A percentile compares a stretch with the other conserved stretches of the same genome.
Conservation (phyloP, 1,140 invertebrate species). For the Delia radicum region DNA sequence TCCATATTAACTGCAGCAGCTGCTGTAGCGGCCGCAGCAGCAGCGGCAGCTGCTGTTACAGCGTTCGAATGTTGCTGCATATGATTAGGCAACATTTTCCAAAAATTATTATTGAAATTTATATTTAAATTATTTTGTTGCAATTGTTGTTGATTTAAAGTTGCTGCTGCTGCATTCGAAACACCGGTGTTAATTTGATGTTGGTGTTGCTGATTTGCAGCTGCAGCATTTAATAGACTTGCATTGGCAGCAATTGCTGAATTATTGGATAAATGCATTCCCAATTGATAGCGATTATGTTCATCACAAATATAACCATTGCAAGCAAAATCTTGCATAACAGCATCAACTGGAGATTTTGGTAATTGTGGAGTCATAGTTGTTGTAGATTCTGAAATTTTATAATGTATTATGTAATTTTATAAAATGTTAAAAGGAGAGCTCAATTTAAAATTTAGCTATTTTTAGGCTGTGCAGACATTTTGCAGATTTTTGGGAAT, state of each 20-base stretch:
- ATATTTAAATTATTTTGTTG: slow-evolving; percentile 12
- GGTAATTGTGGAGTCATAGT: background rate
- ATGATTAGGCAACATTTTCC: slow-evolving; percentile 18
- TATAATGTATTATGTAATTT: too few species aligned
- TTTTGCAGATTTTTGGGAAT: too few species aligned
- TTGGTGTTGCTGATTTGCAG: background rate
- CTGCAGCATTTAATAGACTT: background rate
- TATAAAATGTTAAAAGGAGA: too few species aligned
- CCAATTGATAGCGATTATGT: slow-evolving; percentile 31
- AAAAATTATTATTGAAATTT: slow-evolving; percentile 32
- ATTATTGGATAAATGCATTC: background rate
- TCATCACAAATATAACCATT: slow-evolving; percentile 49
- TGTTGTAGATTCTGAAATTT: background rate
- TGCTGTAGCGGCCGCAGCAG: background rate
- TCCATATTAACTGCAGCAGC: slow-evolving; percentile 26
- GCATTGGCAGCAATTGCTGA: background rate
- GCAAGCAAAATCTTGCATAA: slow-evolving; percentile 48
- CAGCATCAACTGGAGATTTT: slow-evolving; percentile 30
- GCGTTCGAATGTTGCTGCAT: background rate
- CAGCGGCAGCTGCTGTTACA: background rate
- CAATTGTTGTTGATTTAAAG: slow-evolving; percentile 17
- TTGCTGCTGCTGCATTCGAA: background rate
- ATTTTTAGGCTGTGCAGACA: too few species aligned
- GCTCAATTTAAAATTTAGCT: too few species aligned
- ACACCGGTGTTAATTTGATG: background rate